Base-by-base conservation (phyloP, 2,888 invertebrate species). In the Chrysomela aeneicollis region DNA sequence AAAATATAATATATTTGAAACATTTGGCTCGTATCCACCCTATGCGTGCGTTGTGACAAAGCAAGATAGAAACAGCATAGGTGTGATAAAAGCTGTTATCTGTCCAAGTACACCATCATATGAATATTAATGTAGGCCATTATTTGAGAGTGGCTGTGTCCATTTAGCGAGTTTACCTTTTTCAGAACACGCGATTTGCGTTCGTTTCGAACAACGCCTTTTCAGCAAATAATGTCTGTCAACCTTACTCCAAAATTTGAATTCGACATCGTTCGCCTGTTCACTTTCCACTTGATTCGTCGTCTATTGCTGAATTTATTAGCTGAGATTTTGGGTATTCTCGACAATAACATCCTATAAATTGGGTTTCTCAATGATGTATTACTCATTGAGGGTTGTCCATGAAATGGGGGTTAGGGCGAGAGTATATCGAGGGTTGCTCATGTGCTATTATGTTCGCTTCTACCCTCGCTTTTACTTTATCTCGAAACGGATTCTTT, bases 81-180 rank as follows among this genome's bases (percentile, higher is more conserved):
- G 74, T 76, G 74, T 74, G 74, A 75, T 74, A 75, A 75, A 75
- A 73, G 73, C 71, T 71, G 69, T 73, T 75, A 76, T 74, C 72
- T 75, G 73, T 69, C 74, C 74, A 73, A 74, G 71, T 75, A 71
- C 72, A 73, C 70, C 73, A 72, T 66, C 70, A 70, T 72, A 76
- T 76, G 75, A 76, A 76, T 76, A 75, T 75, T 76, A 76, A 76
- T 76, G 71, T 68, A 66, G 61, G 61, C 69, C 71, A 71, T 72
- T 73, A 70, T 74, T 73, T 70, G 74, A 70, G 73, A 71, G 71
- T 71, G 72, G 72, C 66, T 73, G 67, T 73, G 72, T 66, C 67
- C 72, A 73, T 73, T 73, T 71, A 69, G 69, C 59, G 66, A 69
- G 64, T 66, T 68, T 67, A 69, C 69, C 60, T 69, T 69, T 69